Evolutionary conservation across 1,140 invertebrate genomes (phyloP), one percentile per base, ranked within the genome.

Genomic region (Thaumetopoea pityocampa): DNA sequence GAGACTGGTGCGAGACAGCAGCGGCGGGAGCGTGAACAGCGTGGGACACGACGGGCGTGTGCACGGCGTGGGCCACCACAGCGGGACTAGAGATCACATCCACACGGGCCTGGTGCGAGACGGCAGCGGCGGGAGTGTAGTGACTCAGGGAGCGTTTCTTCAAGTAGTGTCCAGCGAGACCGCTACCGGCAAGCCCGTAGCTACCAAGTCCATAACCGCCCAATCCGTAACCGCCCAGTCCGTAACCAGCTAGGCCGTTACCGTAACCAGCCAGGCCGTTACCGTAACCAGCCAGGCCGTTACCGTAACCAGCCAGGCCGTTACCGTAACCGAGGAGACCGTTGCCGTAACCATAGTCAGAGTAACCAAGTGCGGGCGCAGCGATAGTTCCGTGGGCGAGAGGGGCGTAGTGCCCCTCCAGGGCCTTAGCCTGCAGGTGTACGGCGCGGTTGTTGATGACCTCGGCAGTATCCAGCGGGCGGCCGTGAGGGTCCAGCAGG

Each of bases 1-100:
- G 76, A 44, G 81, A 79, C 46, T 85, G 79, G 30, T 86, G 81
- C 0, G 84, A 85, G 1, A 85, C 78, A 12, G 61, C 63, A 1
- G 47, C 60, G 43, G 69, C 56, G 26, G 64, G 54, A n/a, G 61
- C 52, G n/a, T n/a, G n/a, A n/a, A n/a, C n/a, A n/a, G n/a, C n/a
- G 54, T 38, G 36, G 7, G 26, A 23, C 17, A 77, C 38, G 4
- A 58, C 48, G 32, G 60, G 56, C 10, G 60, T 42, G 10, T n/a
- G n/a, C n/a, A 60, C 51, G 28, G 50, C 58, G 46, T 67, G 63
- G 24, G 56, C 47, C 17, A 48, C 50, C 23, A 59, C 57, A 8
- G 67, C 51, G 6, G 59, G 67, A 23, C 51, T 47, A 8, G 61
- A 60, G 46, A 57, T 53, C 8, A 71, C 52, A 37, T 68, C 59